phyloP scores from a whole-genome alignment of 2,113 vertebrate genomes.

The Malaclemys terrapin region DNA sequence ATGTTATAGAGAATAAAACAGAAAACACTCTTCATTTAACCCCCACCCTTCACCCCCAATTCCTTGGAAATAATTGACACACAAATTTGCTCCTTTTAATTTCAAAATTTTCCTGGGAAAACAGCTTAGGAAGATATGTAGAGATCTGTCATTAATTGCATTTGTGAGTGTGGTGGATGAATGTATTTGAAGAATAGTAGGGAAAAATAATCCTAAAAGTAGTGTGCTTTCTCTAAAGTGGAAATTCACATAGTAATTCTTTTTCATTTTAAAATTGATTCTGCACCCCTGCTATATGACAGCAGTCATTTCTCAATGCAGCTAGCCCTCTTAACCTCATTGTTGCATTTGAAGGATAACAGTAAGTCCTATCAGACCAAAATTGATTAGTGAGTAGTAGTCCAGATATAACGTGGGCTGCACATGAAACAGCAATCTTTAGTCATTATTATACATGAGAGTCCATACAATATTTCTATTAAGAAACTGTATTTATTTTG shows the following conservation, averaged over 20 bases:
- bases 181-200: conserved; percentile 28
- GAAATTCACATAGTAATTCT: conserved; percentile 27
- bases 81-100: not conserved
- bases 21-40: not conserved
- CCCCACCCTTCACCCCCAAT: rapidly evolving
- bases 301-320: conserved; percentile 51
- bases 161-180: not conserved
- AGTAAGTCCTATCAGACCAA: conserved; percentile 34
- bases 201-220: conserved; percentile 13
- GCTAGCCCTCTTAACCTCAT: conserved; percentile 5
- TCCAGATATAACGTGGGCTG: not conserved
- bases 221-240: conserved; percentile 32
- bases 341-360: conserved; percentile 54
- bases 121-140: not conserved
- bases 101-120: not conserved
- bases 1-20: not conserved
- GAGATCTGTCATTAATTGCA: not conserved
- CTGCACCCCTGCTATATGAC: conserved; percentile 16
- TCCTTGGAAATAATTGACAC: not conserved
- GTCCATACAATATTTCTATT: not conserved
- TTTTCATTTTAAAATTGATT: conserved; percentile 66
- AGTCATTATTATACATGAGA: not conserved
- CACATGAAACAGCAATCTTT: not conserved
- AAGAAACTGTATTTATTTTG: not conserved
- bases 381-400: conserved; percentile 50